These are phyloP conservation scores for Alloscopus bannaensis DNA, from an alignment of 2,888 invertebrate genomes.

Conservation along the genomic window DNA sequence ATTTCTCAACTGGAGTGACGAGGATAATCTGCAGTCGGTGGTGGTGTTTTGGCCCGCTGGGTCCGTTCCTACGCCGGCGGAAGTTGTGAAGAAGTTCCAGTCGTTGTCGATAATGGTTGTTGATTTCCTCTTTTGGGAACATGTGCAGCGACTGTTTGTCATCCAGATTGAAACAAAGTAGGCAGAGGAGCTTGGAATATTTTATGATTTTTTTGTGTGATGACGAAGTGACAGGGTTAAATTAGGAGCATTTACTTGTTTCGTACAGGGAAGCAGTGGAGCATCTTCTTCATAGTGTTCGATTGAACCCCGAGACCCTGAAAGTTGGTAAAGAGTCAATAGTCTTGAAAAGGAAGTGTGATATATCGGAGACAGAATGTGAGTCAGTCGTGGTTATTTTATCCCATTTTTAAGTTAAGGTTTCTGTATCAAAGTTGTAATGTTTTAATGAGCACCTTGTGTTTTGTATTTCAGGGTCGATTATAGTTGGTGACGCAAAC, in stretches of 20 bases:
- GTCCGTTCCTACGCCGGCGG: slow-evolving; percentile 18
- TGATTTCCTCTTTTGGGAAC: slow-evolving; percentile 41
- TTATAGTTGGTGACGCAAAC: slow-evolving; percentile 16
- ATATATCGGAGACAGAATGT: slow-evolving; percentile 31
- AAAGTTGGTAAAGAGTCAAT: background rate
- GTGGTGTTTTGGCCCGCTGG: slow-evolving; percentile 11
- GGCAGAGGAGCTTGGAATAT: background rate
- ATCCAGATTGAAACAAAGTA: slow-evolving; percentile 33
- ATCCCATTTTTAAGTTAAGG: no score
- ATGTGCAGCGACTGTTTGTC: slow-evolving; percentile 30
- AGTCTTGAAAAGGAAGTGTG: slow-evolving; percentile 21
- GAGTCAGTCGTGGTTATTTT: background rate
- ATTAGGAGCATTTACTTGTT: slow-evolving; percentile 1
- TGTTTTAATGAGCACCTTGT: no score
- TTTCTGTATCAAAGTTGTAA: no score
- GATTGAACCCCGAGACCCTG: slow-evolving; percentile 12
- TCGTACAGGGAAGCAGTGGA: slow-evolving; percentile 26
- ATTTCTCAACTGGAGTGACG: slow-evolving; percentile 44
- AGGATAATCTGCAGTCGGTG: slow-evolving; percentile 20
- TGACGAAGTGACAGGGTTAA: background rate
- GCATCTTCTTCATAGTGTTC: background rate
- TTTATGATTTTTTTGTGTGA: background rate
- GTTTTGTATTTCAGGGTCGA: background rate
- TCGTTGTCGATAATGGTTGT: background rate
- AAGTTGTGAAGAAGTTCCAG: background rate